phyloP scores from a whole-genome alignment of 2,888 invertebrate genomes.

The Morinoia aosen region DNA sequence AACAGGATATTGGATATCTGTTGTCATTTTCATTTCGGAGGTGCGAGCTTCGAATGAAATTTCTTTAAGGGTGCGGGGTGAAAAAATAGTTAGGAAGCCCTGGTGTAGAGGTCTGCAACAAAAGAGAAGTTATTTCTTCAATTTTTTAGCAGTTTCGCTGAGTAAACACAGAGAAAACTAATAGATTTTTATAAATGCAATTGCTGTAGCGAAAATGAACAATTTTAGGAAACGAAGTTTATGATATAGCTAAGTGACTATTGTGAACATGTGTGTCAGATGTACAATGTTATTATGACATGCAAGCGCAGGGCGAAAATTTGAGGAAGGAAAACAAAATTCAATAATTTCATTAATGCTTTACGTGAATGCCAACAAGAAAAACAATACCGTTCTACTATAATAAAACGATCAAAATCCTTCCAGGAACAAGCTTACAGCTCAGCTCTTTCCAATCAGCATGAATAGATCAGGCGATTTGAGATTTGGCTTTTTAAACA shows the following conservation, averaged over 20 bases:
- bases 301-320: not conserved
- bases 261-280: not conserved
- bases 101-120: too few relatives aligned
- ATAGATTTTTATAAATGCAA: too few relatives aligned
- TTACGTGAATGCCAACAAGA: not conserved
- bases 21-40: too few relatives aligned
- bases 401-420: not conserved
- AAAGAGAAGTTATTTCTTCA: too few relatives aligned
- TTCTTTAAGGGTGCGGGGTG: too few relatives aligned
- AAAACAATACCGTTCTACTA: not conserved
- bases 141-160: too few relatives aligned
- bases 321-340: too few relatives aligned
- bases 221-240: not conserved
- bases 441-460: not conserved
- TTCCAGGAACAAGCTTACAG: not conserved
- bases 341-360: not conserved
- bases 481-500: not conserved
- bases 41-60: too few relatives aligned
- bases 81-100: too few relatives aligned
- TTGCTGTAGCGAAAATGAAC: too few relatives aligned
- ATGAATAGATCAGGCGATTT: not conserved
- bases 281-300: not conserved
- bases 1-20: too few relatives aligned
- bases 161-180: too few relatives aligned
- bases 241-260: not conserved